phyloP scores from a whole-genome alignment of 2,113 vertebrate species.

The Vombatus ursinus region DNA sequence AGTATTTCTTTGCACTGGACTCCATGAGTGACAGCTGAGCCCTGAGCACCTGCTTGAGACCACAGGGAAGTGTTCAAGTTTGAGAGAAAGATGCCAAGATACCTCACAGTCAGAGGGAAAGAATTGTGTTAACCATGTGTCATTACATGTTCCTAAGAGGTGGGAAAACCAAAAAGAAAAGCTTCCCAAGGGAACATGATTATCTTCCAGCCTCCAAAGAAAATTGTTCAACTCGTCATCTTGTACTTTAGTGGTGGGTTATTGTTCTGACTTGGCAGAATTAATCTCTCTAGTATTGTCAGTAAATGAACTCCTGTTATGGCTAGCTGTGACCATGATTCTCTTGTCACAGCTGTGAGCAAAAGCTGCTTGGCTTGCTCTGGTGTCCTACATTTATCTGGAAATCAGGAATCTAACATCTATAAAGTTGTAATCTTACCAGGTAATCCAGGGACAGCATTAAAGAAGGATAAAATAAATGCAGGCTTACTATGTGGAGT shows the following conservation, averaged over 20 bases:
- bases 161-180: background rate
- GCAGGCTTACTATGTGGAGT: background rate
- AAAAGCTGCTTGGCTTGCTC: background rate
- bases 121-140: rapidly evolving
- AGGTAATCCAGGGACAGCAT: background rate
- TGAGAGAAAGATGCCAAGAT: rapidly evolving
- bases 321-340: slow-evolving; percentile 52
- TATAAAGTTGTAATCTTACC: background rate
- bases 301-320: slow-evolving; percentile 64
- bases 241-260: slow-evolving; percentile 48
- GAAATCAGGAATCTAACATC: background rate
- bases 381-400: background rate
- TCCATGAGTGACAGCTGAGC: background rate
- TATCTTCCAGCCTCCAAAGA: slow-evolving; percentile 52
- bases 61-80: background rate
- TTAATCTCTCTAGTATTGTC: slow-evolving; percentile 66
- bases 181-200: background rate
- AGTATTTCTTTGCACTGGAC: background rate
- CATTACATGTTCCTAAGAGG: background rate
- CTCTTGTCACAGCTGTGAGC: background rate
- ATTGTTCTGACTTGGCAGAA: slow-evolving; percentile 75
- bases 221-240: slow-evolving; percentile 64
- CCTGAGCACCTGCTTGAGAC: background rate
- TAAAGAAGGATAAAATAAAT: background rate
- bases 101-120: background rate